Evolutionary conservation across 2,888 invertebrate species (phyloP), one percentile per base, ranked within the genome.

Genomic region (Leptinotarsa rubiginosa): DNA sequence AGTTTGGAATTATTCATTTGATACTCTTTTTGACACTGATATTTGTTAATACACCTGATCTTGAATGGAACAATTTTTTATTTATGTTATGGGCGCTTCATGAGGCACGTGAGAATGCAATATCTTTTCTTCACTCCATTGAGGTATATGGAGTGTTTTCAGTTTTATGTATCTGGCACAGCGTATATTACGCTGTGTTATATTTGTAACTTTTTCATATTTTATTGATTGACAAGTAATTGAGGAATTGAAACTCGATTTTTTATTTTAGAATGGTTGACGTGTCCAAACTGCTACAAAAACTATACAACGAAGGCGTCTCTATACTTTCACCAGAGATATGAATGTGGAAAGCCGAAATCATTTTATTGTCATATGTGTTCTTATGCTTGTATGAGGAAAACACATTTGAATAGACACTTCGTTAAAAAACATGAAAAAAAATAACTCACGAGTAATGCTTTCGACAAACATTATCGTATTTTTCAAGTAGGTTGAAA

Each of bases 321-420:
- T 12, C 52, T 52, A 18, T 52, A 52, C 18, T 52, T 52, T 18
- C 52, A 52, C 52, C 52, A 18, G 12, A 52, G 18, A 18, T 52
- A 52, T 52, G 52, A 52, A 52, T 52, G 52, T 52, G 52, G 52
- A 52, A 52, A 52, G 18, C 18, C 52, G 18, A 52, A 52, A 52
- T 52, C 52, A 18, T n/a, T 52, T 18, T 3, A 52, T 52, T 52
- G 52, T 52, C 18, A 18, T 18, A 52, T 52, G n/a, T 52, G 52
- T 52, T 18, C 52, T 18, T 52, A 52, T 52, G 0, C 52, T 12
- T 52, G 52, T 18, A 52, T 18, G 18, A 18, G 52, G 12, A 52
- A 52, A 5, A 5, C 52, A 0, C 18, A 52, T 52, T 18, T 52
- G 10, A 52, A 7, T 18, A 52, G 52, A 18, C 52, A 52, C 18